Conservation (phyloP, 1,140 invertebrate genomes). For the Neotoxoptera formosana region DNA sequence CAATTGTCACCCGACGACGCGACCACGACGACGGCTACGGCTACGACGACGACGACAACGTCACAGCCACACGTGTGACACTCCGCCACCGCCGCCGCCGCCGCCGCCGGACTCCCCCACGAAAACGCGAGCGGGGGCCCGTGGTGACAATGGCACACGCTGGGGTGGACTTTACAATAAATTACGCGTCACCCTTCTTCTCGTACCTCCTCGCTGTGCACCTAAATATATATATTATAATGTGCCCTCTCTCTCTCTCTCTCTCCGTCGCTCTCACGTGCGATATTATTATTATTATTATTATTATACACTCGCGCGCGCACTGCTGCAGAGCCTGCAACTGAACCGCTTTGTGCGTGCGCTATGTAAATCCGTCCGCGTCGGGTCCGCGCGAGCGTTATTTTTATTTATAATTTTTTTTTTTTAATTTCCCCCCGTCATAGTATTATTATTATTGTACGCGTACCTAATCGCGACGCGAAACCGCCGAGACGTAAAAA, state of each 20-base stretch:
- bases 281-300: conserved; percentile 1
- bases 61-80: conserved; percentile 54
- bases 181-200: conserved; percentile 49
- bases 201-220: no score
- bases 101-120: conserved; percentile 3
- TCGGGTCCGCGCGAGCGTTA: neutral
- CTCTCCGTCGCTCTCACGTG: neutral
- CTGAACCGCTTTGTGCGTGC: conserved; percentile 43
- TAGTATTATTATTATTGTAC: neutral
- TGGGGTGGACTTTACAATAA: conserved; percentile 56
- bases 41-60: conserved; percentile 25
- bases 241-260: no score
- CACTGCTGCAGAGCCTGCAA: conserved; percentile 9
- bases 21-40: neutral
- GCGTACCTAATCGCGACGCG: conserved; percentile 4
- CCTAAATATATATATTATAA: no score
- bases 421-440: neutral
- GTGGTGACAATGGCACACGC: conserved; percentile 37
- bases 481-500: conserved; percentile 39
- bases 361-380: conserved; percentile 42
- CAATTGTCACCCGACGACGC: conserved; percentile 53
- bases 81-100: neutral
- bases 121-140: neutral
- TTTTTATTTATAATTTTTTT: conserved; percentile 38
- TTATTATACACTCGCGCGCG: neutral